Conservation (phyloP, 2,797 vertebrate species). For the Hoplostethus atlanticus region DNA sequence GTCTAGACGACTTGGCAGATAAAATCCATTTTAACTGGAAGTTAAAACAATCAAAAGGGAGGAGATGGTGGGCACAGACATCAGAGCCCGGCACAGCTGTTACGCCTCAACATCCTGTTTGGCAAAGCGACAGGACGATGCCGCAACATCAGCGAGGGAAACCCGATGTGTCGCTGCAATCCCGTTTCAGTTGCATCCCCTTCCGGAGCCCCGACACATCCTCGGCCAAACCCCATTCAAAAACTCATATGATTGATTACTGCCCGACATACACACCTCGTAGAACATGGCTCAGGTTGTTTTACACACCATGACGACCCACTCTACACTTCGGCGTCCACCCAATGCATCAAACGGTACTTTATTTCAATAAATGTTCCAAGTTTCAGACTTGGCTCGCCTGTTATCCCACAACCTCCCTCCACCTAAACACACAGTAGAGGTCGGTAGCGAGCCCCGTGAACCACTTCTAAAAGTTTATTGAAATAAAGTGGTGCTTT, state of each 20-base stretch:
- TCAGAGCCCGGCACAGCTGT: slow-evolving; percentile 18
- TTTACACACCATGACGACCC: rapidly evolving
- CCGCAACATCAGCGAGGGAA: slow-evolving; percentile 67
- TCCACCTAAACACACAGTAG: too few species aligned
- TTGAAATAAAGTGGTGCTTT: rapidly evolving
- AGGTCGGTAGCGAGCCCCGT: not conserved
- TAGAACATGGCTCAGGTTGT: too few species aligned
- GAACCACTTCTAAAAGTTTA: not conserved
- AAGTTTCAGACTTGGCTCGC: too few species aligned
- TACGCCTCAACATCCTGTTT: slow-evolving; percentile 78
- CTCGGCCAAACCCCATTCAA: not conserved
- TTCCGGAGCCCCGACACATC: slow-evolving; percentile 41
- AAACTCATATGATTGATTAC: not conserved
- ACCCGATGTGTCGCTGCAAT: slow-evolving; percentile 46
- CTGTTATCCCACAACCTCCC: not conserved
- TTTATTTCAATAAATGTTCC: not conserved
- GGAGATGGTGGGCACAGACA: not conserved
- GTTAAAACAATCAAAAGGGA: too few species aligned
- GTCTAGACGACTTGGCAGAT: too few species aligned
- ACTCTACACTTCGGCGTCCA: not conserved
- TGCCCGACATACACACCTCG: too few species aligned
- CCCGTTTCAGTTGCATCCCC: slow-evolving; percentile 43
- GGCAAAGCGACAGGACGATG: slow-evolving; percentile 65
- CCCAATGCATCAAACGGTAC: rapidly evolving
- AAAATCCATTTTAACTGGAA: too few species aligned